Evolutionary conservation across 2,113 vertebrate genomes (phyloP), one percentile per base, ranked within the genome.

Genomic region (Martes martes): DNA sequence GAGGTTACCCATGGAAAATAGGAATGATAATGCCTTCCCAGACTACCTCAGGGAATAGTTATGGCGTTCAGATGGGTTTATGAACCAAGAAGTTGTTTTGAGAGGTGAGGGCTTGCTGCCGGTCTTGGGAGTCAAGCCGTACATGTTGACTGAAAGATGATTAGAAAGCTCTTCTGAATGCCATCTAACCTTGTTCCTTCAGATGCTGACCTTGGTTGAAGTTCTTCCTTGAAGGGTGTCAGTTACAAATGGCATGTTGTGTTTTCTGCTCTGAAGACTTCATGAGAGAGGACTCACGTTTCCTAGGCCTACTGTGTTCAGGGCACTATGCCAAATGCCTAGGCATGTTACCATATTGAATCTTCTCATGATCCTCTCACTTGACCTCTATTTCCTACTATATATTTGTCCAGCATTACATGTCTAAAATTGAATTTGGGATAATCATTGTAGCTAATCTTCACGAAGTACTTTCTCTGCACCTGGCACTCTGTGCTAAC

Each of bases 1-100:
- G 89, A 96, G 59, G 69, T 96, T 95, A 67, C 45, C n/a, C 42
- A 15, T 96, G 79, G 80, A 81, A 94, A 94, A 82, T 8, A 4
- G 42, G 85, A 76, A 90, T 89, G 33, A 42, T 94, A 87, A 84
- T 69, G 50, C 71, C 63, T 97, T 9, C 24, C 50, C 57, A 81
- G 63, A 74, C 63, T 86, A 76, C 80, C 59, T 96, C 61, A 55
- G n/a, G 45, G 26, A 92, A 36, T 89, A 81, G 52, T 94, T 94
- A 78, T 0, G 31, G 36, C 31, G 23, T 73, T 96, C 23, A 7
- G 1, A 73, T 67, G 59, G 82, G 52, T 36, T 92, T 16, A 47
- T 89, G 73, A 95, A 89, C 10, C 39, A 74, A 87, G 73, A 76
- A 95, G 76, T 39, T 61, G 39, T 73, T 82, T 36, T n/a, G 52